A percentile compares a stretch with the other conserved stretches of the same genome.
Evolutionary conservation across 1,140 invertebrate genomes (phyloP).

Genomic region (Drosophila dunni): DNA sequence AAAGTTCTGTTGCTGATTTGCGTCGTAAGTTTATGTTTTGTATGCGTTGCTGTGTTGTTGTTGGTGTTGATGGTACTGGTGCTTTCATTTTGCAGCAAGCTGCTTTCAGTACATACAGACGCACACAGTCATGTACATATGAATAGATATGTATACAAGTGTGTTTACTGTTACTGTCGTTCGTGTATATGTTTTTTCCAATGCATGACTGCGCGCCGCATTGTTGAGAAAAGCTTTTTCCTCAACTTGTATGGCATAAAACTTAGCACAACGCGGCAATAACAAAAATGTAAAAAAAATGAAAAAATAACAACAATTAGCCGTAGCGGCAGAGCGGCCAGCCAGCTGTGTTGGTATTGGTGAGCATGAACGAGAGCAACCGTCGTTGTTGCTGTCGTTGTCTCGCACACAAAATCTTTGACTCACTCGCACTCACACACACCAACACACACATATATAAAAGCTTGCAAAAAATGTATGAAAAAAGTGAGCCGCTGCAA

Average conservation of each 20-base stretch:
- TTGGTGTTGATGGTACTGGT: constrained; percentile 58
- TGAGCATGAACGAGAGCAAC: constrained; percentile 42
- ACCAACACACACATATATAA: constrained; percentile 20
- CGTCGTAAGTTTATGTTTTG: constrained; percentile 54
- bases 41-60: constrained; percentile 19
- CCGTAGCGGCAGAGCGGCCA: constrained; percentile 41
- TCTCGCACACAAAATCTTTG: constrained; percentile 53
- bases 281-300: constrained; percentile 54
- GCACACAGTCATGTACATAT: neutral
- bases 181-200: constrained; percentile 44
- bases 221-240: constrained; percentile 72
- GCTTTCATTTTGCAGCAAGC: constrained; percentile 74
- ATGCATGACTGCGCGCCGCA: constrained; percentile 72
- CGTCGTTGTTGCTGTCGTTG: constrained; percentile 20
- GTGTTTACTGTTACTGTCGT: constrained; percentile 57
- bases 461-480: constrained; percentile 61
- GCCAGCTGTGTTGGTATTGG: constrained; percentile 43
- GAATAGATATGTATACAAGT: constrained; percentile 19
- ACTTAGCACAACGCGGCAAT: constrained; percentile 63
- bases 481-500: constrained; percentile 42
- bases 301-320: constrained; percentile 51
- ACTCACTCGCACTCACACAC: constrained; percentile 51
- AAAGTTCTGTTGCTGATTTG: constrained; percentile 40
- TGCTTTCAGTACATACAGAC: constrained; percentile 39
- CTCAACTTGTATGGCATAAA: constrained; percentile 59